Evolutionary conservation across 2,888 invertebrate genomes (phyloP), one percentile per base, ranked within the genome.

Genomic region (Pyrgus malvae): DNA sequence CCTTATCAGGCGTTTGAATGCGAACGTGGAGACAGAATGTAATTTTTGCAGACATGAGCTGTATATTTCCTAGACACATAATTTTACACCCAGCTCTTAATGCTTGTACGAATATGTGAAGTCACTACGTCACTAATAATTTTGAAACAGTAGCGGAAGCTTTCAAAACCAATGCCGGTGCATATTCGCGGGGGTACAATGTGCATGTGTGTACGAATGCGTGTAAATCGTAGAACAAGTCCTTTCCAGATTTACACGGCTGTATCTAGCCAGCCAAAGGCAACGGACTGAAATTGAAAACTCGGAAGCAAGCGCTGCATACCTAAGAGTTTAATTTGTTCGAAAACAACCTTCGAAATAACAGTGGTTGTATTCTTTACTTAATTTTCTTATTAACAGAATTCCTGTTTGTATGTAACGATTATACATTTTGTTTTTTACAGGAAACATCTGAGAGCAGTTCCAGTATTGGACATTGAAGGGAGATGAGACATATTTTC

Each of bases 101-200:
- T n/a, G n/a, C n/a, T n/a, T n/a, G n/a, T n/a, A n/a, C n/a, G n/a
- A n/a, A n/a, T n/a, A n/a, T n/a, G n/a, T n/a, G n/a, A n/a, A n/a
- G n/a, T n/a, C n/a, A n/a, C n/a, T 11, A 11, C 31, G 5, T 31
- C 17, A 19, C 19, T 44, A 31, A 31, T 31, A 19, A 44, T 44
- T 19, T 31, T n/a, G n/a, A 46, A 23, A 14, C 21, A 14, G 35
- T 46, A 23, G 35, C 35, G 23, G 35, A n/a, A n/a, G n/a, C n/a
- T n/a, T n/a, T n/a, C n/a, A n/a, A n/a, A n/a, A 46, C 35, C 19
- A 46, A 35, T 23, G 46, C 35, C 38, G 14, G 46, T 23, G 44
- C 19, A 27, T 12, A 14, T 35, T 35, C n/a, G 23, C 21, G 7
- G 21, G 12, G 23, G 17, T 23, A 21, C 23, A 21, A 35, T 35